phyloP scores from a whole-genome alignment of 2,888 invertebrate genomes.

The Deilephila elpenor region DNA sequence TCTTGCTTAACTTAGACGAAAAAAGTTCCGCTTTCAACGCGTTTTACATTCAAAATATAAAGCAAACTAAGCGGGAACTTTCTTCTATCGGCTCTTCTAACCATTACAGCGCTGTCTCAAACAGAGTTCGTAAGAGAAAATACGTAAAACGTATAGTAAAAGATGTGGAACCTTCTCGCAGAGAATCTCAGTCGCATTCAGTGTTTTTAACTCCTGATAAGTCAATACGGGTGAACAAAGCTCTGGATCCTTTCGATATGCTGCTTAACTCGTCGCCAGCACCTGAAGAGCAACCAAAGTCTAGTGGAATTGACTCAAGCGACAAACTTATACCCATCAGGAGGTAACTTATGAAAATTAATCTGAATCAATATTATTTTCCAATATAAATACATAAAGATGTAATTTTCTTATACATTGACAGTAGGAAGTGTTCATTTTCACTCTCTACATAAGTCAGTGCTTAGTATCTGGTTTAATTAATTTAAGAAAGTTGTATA shows the following conservation, averaged over 20 bases:
- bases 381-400: too few species aligned
- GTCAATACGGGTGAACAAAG: slow-evolving; percentile 74
- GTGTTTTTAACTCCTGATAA: slow-evolving; percentile 75
- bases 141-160: slow-evolving; percentile 72
- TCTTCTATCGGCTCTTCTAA: slow-evolving; percentile 63
- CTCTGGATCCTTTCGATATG: slow-evolving; percentile 71
- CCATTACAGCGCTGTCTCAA: slow-evolving; percentile 54
- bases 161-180: slow-evolving; percentile 52
- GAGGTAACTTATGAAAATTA: slow-evolving; percentile 48
- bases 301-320: slow-evolving; percentile 40
- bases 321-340: slow-evolving; percentile 40
- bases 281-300: slow-evolving; percentile 32
- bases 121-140: slow-evolving; percentile 73
- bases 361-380: background rate
- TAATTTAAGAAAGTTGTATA: too few species aligned
- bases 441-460: too few species aligned
- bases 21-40: slow-evolving; percentile 73
- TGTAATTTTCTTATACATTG: too few species aligned
- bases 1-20: slow-evolving; percentile 63
- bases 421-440: too few species aligned
- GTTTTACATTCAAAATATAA: slow-evolving; percentile 77
- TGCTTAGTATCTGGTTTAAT: too few species aligned
- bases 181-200: slow-evolving; percentile 53
- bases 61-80: slow-evolving; percentile 74
- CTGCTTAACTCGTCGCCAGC: slow-evolving; percentile 64